These are phyloP conservation scores for Drosophila aff. DNA, from an alignment of 1,140 invertebrate genomes.

Conservation along the genomic window DNA sequence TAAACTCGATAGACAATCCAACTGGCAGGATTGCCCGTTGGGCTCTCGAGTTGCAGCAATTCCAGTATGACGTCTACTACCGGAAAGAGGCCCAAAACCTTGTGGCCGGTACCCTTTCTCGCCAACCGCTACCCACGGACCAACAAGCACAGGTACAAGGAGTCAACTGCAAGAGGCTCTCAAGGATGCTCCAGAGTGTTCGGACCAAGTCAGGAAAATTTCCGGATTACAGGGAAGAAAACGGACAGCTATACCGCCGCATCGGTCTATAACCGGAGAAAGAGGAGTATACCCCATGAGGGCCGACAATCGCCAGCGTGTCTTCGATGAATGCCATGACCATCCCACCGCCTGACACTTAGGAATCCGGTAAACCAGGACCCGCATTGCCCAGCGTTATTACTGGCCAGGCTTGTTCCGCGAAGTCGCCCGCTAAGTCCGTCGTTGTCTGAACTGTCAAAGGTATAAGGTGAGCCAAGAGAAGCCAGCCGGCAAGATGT, in stretches of 20 bases:
- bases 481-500: not conserved
- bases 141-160: not conserved
- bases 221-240: not conserved
- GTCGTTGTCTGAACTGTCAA: not conserved
- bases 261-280: not conserved
- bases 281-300: not conserved
- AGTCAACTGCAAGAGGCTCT: not conserved
- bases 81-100: not conserved
- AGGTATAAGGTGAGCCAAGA: not conserved
- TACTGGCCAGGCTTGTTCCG: not conserved
- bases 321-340: not conserved
- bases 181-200: not conserved
- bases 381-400: not conserved
- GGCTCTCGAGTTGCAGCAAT: not conserved
- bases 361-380: not conserved
- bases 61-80: not conserved
- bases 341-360: not conserved
- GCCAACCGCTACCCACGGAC: not conserved
- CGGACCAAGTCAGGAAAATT: too few species aligned
- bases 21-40: too few species aligned
- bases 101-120: not conserved
- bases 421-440: not conserved
- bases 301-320: not conserved
- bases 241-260: not conserved
- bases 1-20: too few species aligned